phyloP scores from a whole-genome alignment of 1,140 invertebrate genomes.

The Steinernema khuongi region DNA sequence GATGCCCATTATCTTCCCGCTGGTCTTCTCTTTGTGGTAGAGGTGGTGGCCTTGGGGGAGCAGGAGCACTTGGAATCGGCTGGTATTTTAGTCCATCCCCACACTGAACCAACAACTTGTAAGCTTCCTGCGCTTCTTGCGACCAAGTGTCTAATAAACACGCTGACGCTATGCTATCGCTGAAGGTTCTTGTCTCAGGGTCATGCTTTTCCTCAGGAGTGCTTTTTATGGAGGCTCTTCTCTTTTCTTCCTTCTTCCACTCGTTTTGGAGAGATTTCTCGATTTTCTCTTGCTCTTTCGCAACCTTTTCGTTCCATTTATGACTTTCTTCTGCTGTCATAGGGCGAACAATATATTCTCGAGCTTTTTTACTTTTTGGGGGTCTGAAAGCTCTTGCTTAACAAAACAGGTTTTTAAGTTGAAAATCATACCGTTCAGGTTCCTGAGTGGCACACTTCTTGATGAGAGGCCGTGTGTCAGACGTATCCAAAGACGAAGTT shows the following conservation, averaged over 20 bases:
- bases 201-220: background rate
- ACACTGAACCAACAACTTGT: constrained; percentile 56
- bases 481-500: background rate
- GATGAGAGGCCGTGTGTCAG: background rate
- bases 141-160: constrained; percentile 42
- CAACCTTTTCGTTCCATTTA: constrained; percentile 31
- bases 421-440: background rate
- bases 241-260: constrained; percentile 32
- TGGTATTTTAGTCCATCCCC: constrained; percentile 26
- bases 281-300: constrained; percentile 44
- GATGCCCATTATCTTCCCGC: background rate
- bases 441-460: background rate
- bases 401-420: background rate
- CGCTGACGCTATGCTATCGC: constrained; percentile 6
- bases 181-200: constrained; percentile 17
- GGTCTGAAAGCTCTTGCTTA: background rate
- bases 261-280: constrained; percentile 34
- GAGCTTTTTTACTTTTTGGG: background rate
- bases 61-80: background rate
- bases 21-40: background rate
- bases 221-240: background rate
- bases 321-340: constrained; percentile 40
- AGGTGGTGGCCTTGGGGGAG: background rate
- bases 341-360: background rate
- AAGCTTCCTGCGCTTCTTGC: constrained; percentile 54